A percentile compares a stretch with the other conserved stretches of the same genome.
Evolutionary conservation across 1,140 invertebrate genomes (phyloP).

Genomic region (Riptortus pedestris): DNA sequence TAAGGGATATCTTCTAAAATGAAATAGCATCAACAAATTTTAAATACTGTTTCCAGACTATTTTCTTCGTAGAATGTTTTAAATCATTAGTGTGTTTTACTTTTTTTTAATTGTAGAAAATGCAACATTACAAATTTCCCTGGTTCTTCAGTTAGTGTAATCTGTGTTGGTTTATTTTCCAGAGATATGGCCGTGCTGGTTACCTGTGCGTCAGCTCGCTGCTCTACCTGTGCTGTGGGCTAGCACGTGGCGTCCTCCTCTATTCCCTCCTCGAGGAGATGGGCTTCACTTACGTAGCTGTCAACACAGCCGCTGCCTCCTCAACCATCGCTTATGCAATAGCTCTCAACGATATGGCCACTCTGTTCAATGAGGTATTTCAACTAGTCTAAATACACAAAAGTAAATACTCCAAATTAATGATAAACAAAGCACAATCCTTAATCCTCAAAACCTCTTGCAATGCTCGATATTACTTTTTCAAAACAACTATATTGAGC

Average conservation of each 20-base stretch:
- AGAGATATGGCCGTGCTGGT: conserved; percentile 14
- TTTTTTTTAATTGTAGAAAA: background rate
- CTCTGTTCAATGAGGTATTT: conserved; percentile 27
- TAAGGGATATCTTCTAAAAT: background rate
- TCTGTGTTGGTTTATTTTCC: background rate
- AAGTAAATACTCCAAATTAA: too few relatives aligned
- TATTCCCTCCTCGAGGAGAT: conserved; percentile 26
- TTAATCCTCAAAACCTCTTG: too few relatives aligned
- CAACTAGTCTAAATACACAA: too few relatives aligned
- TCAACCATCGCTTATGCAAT: conserved; percentile 25
- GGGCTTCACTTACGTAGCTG: conserved; percentile 16
- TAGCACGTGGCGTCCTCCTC: conserved; percentile 25
- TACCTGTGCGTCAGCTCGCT: conserved; percentile 24
- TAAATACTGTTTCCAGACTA: background rate
- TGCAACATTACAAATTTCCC: background rate
- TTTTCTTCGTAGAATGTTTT: background rate
- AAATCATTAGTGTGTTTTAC: background rate
- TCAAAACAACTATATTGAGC: too few relatives aligned
- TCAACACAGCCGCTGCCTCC: conserved; percentile 17
- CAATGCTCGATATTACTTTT: too few relatives aligned
- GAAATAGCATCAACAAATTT: background rate
- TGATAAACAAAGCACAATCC: too few relatives aligned
- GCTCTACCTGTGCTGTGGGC: conserved; percentile 25
- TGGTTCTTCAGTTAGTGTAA: background rate
- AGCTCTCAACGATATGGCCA: conserved; percentile 25